phyloP scores from a whole-genome alignment of 2,797 vertebrate species.

The Hydrolagus colliei region DNA sequence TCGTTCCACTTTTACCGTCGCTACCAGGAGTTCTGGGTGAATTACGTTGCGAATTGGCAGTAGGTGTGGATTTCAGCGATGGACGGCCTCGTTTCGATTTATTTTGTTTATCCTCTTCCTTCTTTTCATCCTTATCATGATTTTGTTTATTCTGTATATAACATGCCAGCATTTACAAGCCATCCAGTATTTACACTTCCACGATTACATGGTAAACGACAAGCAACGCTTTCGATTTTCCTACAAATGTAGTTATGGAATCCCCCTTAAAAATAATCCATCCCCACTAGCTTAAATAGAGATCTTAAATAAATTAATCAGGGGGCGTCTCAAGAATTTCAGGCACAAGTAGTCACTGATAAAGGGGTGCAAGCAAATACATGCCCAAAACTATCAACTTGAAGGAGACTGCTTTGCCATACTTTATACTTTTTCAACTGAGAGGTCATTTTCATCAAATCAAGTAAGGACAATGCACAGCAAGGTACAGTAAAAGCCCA shows the following conservation, averaged over 20 bases:
- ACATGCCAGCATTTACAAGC: neutral
- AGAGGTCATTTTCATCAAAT: no score
- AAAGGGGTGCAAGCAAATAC: no score
- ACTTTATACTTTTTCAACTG: no score
- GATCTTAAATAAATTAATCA: no score
- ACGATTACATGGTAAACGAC: neutral
- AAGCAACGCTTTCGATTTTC: no score
- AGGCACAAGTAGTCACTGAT: no score
- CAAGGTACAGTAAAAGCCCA: neutral
- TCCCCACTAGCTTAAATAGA: no score
- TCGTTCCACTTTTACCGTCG: slow-evolving; percentile 66
- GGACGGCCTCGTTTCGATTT: slow-evolving; percentile 76
- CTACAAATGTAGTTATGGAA: no score
- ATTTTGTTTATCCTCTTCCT: slow-evolving; percentile 66
- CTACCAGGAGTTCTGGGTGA: slow-evolving; percentile 65
- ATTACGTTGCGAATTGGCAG: slow-evolving; percentile 57
- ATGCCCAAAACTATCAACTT: no score
- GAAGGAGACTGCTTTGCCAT: no score
- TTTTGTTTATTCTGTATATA: slow-evolving; percentile 73
- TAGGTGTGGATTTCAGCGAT: slow-evolving; percentile 71
- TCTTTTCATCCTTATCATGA: slow-evolving; percentile 68
- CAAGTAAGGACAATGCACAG: neutral
- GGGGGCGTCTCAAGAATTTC: no score
- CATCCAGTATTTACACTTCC: neutral
- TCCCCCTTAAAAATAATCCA: no score